These are phyloP conservation scores for Atrichornis clamosus DNA, from an alignment of 2,113 vertebrate species.

Conservation along the genomic window DNA sequence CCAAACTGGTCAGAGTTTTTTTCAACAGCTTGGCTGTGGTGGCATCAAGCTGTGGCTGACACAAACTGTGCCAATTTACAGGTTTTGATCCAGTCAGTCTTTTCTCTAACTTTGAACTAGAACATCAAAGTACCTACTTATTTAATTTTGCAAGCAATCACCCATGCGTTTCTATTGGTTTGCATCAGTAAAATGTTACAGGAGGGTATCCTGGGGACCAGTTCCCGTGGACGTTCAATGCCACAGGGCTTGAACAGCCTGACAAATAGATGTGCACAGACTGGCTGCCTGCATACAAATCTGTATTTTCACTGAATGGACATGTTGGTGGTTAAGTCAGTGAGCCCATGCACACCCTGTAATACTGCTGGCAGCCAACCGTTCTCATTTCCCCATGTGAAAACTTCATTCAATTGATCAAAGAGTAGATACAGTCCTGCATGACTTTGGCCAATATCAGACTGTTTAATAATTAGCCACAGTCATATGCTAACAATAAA, in stretches of 20 bases:
- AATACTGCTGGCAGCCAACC: not conserved
- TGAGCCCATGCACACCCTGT: not conserved
- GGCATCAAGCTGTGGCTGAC: not conserved
- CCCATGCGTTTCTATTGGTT: not conserved
- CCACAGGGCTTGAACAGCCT: not conserved
- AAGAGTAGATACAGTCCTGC: not conserved
- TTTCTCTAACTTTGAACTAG: not conserved
- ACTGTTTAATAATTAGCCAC: not conserved
- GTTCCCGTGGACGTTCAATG: not conserved
- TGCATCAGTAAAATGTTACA: not conserved
- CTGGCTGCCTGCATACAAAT: not conserved
- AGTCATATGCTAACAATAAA: not conserved
- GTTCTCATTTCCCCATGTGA: not conserved
- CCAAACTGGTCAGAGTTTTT: not conserved
- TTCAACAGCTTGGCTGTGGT: not conserved
- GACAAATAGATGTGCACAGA: not conserved
- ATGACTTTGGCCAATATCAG: not conserved
- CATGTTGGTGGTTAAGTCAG: not conserved
- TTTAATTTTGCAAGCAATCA: not conserved
- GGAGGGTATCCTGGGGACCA: not conserved
- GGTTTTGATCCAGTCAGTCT: not conserved
- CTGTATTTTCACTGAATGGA: not conserved
- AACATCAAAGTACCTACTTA: not conserved
- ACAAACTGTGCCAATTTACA: not conserved
- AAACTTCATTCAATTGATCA: not conserved